Percentiles rank a stretch among this genome's conserved stretches.
These are phyloP conservation scores for Rhizomys pruinosus DNA, from an alignment of 2,113 vertebrate genomes.

Conservation along the genomic window DNA sequence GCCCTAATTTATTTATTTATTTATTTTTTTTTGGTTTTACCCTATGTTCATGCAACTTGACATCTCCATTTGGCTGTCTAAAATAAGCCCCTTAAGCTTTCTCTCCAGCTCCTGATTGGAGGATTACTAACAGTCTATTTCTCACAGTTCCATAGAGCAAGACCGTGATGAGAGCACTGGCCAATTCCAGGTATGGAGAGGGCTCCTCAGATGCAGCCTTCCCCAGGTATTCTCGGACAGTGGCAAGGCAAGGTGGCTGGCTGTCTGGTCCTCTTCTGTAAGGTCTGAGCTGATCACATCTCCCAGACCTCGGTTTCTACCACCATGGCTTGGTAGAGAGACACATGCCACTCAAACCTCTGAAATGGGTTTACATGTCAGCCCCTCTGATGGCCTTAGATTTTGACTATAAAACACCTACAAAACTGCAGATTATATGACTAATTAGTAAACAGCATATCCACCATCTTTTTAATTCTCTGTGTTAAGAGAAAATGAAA, in stretches of 20 bases:
- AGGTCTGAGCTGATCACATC: not conserved
- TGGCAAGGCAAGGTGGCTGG: not conserved
- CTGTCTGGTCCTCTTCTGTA: not conserved
- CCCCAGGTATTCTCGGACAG: too few species aligned
- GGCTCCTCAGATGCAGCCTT: not conserved
- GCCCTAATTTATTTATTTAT: constrained; percentile 5
- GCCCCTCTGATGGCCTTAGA: not conserved
- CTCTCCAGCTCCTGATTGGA: too few species aligned
- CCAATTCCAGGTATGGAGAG: not conserved
- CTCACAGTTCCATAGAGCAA: not conserved
- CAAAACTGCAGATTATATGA: not conserved
- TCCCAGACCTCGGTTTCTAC: not conserved
- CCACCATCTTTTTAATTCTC: not conserved
- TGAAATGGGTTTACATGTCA: not conserved
- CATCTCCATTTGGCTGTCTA: not conserved
- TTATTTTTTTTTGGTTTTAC: too few species aligned
- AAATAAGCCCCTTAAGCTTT: not conserved
- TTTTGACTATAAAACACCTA: not conserved
- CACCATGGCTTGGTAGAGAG: not conserved
- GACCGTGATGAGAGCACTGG: not conserved
- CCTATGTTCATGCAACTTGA: not conserved
- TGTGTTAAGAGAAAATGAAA: constrained; percentile 52
- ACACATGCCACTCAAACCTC: not conserved
- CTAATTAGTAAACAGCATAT: not conserved
- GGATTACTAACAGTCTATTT: not conserved